These are phyloP conservation scores for Salvelinus alpinus DNA, from an alignment of 2,113 vertebrate genomes.

Conservation along the genomic window DNA sequence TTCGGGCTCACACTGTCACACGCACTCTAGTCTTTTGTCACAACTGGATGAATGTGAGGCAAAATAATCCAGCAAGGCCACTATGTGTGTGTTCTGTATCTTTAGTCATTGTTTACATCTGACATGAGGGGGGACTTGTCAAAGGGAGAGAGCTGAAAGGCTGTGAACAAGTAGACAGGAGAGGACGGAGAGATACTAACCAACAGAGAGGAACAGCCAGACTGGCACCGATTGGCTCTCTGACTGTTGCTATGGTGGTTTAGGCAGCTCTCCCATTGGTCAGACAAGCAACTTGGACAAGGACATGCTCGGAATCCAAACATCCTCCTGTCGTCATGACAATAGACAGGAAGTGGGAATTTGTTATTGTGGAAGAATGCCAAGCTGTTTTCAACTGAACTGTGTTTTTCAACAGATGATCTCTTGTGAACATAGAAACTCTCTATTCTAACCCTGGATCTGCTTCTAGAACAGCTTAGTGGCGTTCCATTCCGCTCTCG, in stretches of 20 bases:
- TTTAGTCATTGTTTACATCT: constrained; percentile 16
- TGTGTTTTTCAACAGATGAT: constrained; percentile 38
- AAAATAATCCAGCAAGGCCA: background rate
- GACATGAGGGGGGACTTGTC: constrained; percentile 6
- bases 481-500: background rate
- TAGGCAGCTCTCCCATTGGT: constrained; percentile 57
- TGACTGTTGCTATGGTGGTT: constrained; percentile 72
- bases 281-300: constrained; percentile 8
- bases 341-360: constrained; percentile 67
- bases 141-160: constrained; percentile 2
- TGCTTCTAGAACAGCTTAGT: constrained; percentile 38
- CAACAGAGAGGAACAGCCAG: constrained; percentile 6
- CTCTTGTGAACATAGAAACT: constrained; percentile 15
- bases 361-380: constrained; percentile 43
- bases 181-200: background rate
- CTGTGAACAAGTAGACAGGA: constrained; percentile 9
- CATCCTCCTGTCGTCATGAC: constrained; percentile 53
- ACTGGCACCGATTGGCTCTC: constrained; percentile 62
- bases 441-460: constrained; percentile 1
- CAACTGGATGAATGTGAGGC: background rate
- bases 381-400: background rate
- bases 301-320: constrained; percentile 22
- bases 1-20: background rate
- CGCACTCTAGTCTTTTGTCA: constrained; percentile 1
- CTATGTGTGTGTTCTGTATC: background rate